phyloP scores from a whole-genome alignment of 2,113 vertebrate genomes.

The Motacilla alba region DNA sequence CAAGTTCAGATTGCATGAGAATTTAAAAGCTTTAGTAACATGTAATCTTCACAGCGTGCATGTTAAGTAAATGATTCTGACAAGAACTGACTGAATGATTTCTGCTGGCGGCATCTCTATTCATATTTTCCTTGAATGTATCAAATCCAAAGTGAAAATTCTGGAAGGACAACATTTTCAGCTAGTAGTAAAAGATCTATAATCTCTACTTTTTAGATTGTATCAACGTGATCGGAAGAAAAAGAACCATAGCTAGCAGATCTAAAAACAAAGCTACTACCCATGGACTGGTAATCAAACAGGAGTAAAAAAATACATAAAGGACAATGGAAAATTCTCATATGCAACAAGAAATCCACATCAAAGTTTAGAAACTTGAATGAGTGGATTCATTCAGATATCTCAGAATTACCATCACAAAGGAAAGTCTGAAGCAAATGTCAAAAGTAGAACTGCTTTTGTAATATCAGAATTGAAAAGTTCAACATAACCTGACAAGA shows the following conservation, averaged over 20 bases:
- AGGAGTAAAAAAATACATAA: background rate
- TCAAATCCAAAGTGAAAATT: background rate
- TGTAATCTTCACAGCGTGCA: background rate
- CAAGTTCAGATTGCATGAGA: background rate
- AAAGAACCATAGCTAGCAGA: background rate
- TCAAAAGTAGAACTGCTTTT: constrained; percentile 22
- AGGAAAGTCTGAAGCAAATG: background rate
- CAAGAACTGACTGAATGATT: background rate
- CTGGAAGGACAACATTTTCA: background rate
- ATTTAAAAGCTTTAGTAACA: background rate
- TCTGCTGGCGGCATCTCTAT: background rate
- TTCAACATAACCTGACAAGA: background rate
- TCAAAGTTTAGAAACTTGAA: constrained; percentile 30
- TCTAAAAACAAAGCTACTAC: background rate
- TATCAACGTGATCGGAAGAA: background rate
- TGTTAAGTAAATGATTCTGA: background rate
- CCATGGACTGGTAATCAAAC: background rate
- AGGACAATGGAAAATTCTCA: background rate
- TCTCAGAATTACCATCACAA: constrained; percentile 34
- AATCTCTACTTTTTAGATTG: background rate
- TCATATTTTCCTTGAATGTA: background rate
- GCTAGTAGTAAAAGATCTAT: background rate
- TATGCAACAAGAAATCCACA: background rate
- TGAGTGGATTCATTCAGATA: constrained; percentile 5
- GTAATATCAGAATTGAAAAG: background rate